These are phyloP conservation scores for Bimastos eiseni DNA, from an alignment of 2,888 invertebrate species.

Conservation along the genomic window DNA sequence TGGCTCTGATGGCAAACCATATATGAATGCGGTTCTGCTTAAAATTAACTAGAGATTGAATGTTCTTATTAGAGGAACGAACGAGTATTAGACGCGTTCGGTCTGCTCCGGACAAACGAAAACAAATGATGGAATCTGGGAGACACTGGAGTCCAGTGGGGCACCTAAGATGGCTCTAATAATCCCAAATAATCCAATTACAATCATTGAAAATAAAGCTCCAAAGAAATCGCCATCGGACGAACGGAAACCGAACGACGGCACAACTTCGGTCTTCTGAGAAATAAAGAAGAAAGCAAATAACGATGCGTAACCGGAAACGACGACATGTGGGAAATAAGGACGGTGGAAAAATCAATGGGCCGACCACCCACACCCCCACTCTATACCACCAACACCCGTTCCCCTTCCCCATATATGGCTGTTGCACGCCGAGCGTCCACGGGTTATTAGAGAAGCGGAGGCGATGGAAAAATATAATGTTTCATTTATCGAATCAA, in stretches of 20 bases:
- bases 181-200: neutral
- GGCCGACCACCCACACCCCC: neutral
- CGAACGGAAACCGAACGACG: neutral
- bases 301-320: neutral
- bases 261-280: neutral
- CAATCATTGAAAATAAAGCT: slow-evolving; percentile 9
- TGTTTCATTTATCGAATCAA: slow-evolving; percentile 13
- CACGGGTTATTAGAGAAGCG: neutral
- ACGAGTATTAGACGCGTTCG: neutral
- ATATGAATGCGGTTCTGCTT: neutral
- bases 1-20: no score
- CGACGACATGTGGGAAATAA: neutral
- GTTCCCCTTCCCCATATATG: neutral
- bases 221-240: neutral
- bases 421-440: neutral
- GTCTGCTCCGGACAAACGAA: neutral
- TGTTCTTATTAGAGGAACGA: neutral
- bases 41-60: neutral
- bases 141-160: neutral
- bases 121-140: neutral
- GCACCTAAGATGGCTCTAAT: neutral
- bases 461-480: neutral
- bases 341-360: neutral
- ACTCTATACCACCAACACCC: neutral
- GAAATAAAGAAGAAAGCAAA: slow-evolving; percentile 13